Evolutionary conservation across 2,888 invertebrate genomes (phyloP).

Genomic region (Noctua comes): DNA sequence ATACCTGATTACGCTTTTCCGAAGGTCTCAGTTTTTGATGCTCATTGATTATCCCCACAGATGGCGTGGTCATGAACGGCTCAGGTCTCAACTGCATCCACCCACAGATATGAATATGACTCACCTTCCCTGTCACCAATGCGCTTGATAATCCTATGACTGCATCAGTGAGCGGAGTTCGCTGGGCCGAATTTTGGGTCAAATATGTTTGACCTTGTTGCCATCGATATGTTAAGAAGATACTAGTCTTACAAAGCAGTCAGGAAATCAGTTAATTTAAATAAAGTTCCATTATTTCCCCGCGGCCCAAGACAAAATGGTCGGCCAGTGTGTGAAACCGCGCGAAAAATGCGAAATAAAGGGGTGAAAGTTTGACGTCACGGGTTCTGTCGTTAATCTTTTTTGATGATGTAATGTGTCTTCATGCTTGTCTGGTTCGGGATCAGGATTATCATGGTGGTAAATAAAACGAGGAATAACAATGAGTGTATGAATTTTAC

Average conservation of each 20-base stretch:
- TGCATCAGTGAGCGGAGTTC: background rate
- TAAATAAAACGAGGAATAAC: slow-evolving; percentile 52
- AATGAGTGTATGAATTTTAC: slow-evolving; percentile 20
- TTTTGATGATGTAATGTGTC: slow-evolving; percentile 68
- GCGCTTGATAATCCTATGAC: background rate
- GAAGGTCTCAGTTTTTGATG: background rate
- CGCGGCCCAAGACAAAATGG: background rate
- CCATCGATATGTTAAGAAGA: background rate
- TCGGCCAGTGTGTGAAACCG: slow-evolving; percentile 29
- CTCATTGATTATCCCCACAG: background rate
- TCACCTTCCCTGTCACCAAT: background rate
- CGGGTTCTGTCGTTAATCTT: slow-evolving; percentile 65
- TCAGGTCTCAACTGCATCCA: background rate
- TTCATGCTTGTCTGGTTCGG: slow-evolving; percentile 64
- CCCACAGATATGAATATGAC: background rate
- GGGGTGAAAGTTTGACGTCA: slow-evolving; percentile 62
- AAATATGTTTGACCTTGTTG: background rate
- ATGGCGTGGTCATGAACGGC: background rate
- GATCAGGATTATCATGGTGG: slow-evolving; percentile 57
- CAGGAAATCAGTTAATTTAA: slow-evolving; percentile 7
- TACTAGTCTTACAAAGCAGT: background rate
- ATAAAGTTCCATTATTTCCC: background rate
- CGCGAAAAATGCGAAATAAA: slow-evolving; percentile 65
- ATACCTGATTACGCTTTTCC: background rate
- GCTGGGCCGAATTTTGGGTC: background rate